Conservation (phyloP, 1,140 invertebrate species). For the Popillia japonica region DNA sequence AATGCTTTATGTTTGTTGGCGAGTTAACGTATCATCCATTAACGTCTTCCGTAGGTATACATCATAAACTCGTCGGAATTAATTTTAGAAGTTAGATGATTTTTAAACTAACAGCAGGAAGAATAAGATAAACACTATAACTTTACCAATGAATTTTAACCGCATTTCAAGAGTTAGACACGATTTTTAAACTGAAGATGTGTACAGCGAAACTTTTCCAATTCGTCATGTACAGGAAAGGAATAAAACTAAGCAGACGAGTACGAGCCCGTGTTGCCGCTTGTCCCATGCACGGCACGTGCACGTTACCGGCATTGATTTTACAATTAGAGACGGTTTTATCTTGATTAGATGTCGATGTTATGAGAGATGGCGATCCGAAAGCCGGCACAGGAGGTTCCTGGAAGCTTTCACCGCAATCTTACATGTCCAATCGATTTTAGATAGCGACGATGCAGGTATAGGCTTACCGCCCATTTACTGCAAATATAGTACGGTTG, state of each 20-base stretch:
- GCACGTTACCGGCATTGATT: constrained; percentile 15
- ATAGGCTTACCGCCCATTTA: not conserved
- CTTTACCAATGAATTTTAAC: too few species aligned
- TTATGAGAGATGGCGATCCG: constrained; percentile 16
- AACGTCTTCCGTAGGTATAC: too few species aligned
- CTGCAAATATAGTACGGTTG: not conserved
- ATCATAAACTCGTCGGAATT: too few species aligned
- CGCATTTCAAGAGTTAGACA: too few species aligned
- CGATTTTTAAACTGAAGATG: too few species aligned
- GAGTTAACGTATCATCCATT: too few species aligned
- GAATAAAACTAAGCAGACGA: not conserved
- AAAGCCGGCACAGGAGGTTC: not conserved
- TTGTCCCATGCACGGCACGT: not conserved
- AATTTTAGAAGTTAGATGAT: too few species aligned
- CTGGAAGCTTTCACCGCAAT: not conserved
- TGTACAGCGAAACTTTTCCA: too few species aligned
- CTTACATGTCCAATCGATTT: constrained; percentile 10
- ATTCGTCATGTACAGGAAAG: too few species aligned
- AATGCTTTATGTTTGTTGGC: too few species aligned
- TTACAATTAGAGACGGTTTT: constrained; percentile 21
- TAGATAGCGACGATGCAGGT: not conserved
- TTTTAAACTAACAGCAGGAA: too few species aligned
- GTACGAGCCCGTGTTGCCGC: not conserved
- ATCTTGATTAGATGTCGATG: constrained; percentile 30
- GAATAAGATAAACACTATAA: too few species aligned